Base-by-base conservation (phyloP, 2,113 vertebrate species). In the Pterocles orientalis region DNA sequence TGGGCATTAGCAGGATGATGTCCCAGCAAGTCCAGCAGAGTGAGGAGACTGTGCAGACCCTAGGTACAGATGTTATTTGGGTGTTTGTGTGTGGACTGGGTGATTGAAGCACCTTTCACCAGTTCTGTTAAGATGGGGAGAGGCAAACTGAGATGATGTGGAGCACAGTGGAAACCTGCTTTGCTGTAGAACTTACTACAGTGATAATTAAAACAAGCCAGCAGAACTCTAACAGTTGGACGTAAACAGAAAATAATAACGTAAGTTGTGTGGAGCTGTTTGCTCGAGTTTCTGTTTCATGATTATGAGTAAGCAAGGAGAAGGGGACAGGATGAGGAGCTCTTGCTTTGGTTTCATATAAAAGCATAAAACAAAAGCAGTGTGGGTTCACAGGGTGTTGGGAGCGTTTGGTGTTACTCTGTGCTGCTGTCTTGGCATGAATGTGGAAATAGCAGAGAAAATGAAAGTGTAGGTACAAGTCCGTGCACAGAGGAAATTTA, bases 1-100 rank as follows among this genome's bases (percentile, higher is more conserved):
- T 99, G 99, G 98, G 98, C 87, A 99, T 99, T 97, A 99, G 99
- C 95, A 98, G 99, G 88, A 99, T 99, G 99, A 99, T 99, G 99
- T 98, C 99, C 2, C 99, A 99, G 98, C 99, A 99, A 94, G 99
- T 99, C 51, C 98, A 98, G 95, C 99, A 99, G 97, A 99, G 99
- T 0, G 98, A 99, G 97, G 99, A 99, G 82, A 98, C 99, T 1
- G 98, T 99, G 96, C 98, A 98, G 3, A 98, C 98, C 6, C 95
- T 99, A 82, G 99, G 99, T 99, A 97, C 71, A 26, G 57, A 12
- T 84, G 91, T 34, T 62, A 47, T 13, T 47, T 31, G 93, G 83
- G 24, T 33, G 9, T 70, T 54, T 16, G 69, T 56, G 34, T 78
- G 7, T 18, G 62, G 43, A 5, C 1, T 82, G 47, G 41, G 10